Evolutionary conservation across 2,888 invertebrate species (phyloP).

Genomic region (Papilio gigon): DNA sequence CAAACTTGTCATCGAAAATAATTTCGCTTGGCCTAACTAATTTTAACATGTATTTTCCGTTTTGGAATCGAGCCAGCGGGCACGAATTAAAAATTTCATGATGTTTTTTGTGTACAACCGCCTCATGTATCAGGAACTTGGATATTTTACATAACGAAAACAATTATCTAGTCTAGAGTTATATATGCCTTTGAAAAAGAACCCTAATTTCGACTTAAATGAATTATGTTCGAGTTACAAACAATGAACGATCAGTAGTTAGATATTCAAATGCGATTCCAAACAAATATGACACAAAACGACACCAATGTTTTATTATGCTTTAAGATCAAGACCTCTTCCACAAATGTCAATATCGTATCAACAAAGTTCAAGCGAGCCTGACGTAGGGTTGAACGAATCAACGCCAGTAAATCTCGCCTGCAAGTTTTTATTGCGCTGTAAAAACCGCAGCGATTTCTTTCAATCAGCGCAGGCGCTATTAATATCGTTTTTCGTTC

Average conservation of each 20-base stretch:
- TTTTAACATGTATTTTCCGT: constrained; percentile 23
- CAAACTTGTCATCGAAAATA: constrained; percentile 30
- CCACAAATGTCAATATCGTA: not conserved
- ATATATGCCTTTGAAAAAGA: no score
- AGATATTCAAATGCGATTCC: no score
- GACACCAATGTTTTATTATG: no score
- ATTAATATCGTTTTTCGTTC: constrained; percentile 18
- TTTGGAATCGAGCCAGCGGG: constrained; percentile 28
- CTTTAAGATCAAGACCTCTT: not conserved
- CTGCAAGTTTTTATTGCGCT: constrained; percentile 16
- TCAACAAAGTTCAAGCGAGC: not conserved
- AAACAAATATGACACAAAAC: not conserved
- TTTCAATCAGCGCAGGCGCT: constrained; percentile 29
- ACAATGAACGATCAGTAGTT: no score
- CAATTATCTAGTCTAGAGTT: no score
- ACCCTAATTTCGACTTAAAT: no score
- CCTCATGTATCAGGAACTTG: not conserved
- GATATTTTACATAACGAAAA: not conserved
- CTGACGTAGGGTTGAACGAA: not conserved
- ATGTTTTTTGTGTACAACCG: constrained; percentile 16
- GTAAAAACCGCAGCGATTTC: constrained; percentile 22
- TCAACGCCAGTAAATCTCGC: not conserved
- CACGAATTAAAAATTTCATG: constrained; percentile 26
- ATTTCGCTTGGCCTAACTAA: constrained; percentile 28
- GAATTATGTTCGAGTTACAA: no score